Base-by-base conservation (phyloP, 2,797 vertebrate species). In the Thaleichthys pacificus region DNA sequence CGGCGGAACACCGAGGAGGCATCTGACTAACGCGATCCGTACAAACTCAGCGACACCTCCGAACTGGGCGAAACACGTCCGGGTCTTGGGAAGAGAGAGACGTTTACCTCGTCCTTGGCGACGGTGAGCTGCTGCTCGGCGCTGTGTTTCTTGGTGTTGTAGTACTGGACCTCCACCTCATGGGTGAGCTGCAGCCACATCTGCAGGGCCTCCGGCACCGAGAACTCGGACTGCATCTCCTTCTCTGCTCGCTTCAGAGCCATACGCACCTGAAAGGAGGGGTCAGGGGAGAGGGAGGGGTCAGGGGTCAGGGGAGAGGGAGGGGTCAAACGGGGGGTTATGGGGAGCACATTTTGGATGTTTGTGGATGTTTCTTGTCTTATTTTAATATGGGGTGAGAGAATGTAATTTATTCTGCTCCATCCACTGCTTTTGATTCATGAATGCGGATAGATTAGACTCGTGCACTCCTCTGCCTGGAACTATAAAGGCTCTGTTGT, bases 101-200 rank as follows among this genome's bases (percentile, higher is more conserved):
- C 1, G 19, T 35, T 76, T 73, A 99, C 97, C 97, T 99, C 97
- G 0, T 99, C 97, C 89, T 98, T 99, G 80, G 97, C 97, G 5
- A 97, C 93, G 19, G 91, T 91, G 68, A 99, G 90, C 63, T 99
- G 97, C 79, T 95, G 93, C 92, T 99, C 97, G 0, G 97, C 97
- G 32, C 89, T 96, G 79, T 99, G 97, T 28, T 98, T 97, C 92
- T 99, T 99, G 84, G 98, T 98, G 86, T 99, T 99, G 90, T 99
- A 99, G 91, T 99, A 99, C 0, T 99, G 97, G 2, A 99, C 96
- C 91, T 99, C 97, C 73, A 99, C 97, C 91, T 99, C 97, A 1
- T 99, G 97, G 0, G 97, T 99, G 82, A 99, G 91, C 88, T 99
- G 97, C 21, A 99, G 96, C 97, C 97, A 99, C 89, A 97, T 99